Evolutionary conservation across 1,140 invertebrate genomes (phyloP).

Genomic region (Thrips palmi): DNA sequence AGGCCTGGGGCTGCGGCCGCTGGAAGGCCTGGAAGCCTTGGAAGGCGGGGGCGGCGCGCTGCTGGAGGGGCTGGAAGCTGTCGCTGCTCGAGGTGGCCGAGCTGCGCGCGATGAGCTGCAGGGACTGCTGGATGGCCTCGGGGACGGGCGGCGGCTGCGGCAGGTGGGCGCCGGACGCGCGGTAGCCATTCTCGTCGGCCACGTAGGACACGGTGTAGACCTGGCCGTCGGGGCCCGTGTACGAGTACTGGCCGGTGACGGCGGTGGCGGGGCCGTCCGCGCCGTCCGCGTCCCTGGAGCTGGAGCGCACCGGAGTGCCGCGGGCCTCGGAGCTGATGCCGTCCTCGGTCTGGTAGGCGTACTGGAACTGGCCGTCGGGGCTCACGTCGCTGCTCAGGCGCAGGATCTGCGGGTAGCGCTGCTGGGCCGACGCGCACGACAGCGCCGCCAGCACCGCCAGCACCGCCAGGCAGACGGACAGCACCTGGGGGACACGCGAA

Average conservation of each 20-base stretch:
- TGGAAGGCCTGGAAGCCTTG: too few relatives aligned
- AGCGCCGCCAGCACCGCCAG: too few relatives aligned
- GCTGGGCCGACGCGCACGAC: not conserved
- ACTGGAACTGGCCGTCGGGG: constrained; percentile 20
- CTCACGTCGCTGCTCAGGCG: constrained; percentile 18
- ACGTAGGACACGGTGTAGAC: constrained; percentile 46
- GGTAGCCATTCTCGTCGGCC: constrained; percentile 46
- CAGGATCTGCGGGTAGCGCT: constrained; percentile 13
- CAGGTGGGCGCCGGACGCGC: not conserved
- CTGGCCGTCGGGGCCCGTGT: constrained; percentile 48
- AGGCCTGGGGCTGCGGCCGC: too few relatives aligned
- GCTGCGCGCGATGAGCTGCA: constrained; percentile 26
- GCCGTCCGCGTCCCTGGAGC: constrained; percentile 18
- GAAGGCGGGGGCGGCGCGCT: too few relatives aligned
- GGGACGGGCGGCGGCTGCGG: constrained; percentile 52
- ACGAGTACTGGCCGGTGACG: constrained; percentile 45
- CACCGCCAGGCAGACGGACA: too few relatives aligned
- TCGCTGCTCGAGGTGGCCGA: too few relatives aligned
- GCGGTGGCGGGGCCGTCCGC: constrained; percentile 28
- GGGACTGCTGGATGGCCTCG: constrained; percentile 22
- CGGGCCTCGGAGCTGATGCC: constrained; percentile 1
- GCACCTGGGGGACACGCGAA: too few relatives aligned
- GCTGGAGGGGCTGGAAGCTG: too few relatives aligned
- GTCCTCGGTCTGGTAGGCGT: constrained; percentile 15
- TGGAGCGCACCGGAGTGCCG: not conserved